Conservation (phyloP, 2,888 invertebrate genomes). For the Philaethria dido region DNA sequence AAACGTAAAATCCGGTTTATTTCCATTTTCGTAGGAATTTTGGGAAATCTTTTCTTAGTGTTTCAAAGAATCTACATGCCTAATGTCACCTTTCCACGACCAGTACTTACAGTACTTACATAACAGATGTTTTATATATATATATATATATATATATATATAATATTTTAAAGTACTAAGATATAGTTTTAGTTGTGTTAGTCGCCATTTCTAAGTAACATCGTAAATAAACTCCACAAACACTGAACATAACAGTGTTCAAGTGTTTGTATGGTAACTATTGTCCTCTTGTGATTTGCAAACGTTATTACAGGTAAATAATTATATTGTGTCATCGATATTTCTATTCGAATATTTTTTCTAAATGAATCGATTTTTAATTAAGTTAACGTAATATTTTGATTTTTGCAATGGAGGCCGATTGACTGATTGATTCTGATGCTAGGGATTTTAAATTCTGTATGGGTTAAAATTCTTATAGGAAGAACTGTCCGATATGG, state of each 20-base stretch:
- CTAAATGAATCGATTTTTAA: neutral
- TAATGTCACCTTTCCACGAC: no score
- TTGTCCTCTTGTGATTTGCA: slow-evolving; percentile 1
- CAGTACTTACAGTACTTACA: no score
- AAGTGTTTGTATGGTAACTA: slow-evolving; percentile 9
- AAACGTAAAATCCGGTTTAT: no score
- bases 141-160: no score
- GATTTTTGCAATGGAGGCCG: no score
- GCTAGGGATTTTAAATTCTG: no score
- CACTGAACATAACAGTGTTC: neutral
- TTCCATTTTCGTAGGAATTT: neutral
- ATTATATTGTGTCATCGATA: slow-evolving; percentile 1
- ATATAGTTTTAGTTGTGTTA: neutral
- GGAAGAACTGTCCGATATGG: no score
- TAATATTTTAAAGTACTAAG: neutral
- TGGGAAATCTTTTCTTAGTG: neutral
- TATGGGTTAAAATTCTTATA: no score
- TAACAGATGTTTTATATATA: no score
- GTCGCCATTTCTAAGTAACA: neutral
- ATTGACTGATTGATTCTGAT: no score
- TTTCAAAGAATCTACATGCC: no score
- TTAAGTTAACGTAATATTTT: no score
- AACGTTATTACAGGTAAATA: slow-evolving; percentile 9
- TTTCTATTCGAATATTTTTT: neutral
- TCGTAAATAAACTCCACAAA: neutral